These are phyloP conservation scores for Deroptyus accipitrinus DNA, from an alignment of 2,113 vertebrate species.

Conservation along the genomic window DNA sequence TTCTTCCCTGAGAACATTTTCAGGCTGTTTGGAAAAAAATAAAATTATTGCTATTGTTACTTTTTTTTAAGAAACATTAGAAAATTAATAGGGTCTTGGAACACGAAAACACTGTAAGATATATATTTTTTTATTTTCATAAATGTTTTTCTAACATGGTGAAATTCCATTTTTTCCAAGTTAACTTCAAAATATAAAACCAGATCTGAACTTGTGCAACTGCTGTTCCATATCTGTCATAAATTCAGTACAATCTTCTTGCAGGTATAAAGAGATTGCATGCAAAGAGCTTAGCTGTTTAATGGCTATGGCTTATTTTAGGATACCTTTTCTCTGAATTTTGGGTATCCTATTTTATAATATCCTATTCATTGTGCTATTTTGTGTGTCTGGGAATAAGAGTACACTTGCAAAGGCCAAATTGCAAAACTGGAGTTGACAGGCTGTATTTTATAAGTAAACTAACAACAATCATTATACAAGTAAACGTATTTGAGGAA, in stretches of 20 bases:
- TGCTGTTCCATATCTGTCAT: not conserved
- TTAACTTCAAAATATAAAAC: not conserved
- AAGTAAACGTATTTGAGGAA: slow-evolving; percentile 5
- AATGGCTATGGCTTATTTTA: not conserved
- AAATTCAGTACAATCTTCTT: not conserved
- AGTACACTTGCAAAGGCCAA: not conserved
- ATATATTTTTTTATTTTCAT: not conserved
- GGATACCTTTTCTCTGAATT: not conserved
- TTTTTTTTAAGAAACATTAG: not conserved
- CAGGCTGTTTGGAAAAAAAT: not conserved
- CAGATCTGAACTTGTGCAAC: not conserved
- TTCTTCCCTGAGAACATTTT: not conserved
- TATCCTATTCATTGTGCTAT: not conserved
- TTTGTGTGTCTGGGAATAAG: not conserved
- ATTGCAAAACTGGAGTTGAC: not conserved
- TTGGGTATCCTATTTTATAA: not conserved
- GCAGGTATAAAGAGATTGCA: not conserved
- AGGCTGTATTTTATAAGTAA: not conserved
- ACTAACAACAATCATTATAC: not conserved
- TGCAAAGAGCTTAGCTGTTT: not conserved
- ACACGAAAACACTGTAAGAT: not conserved
- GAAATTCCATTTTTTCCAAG: not conserved
- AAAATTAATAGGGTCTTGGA: not conserved
- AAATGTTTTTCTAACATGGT: not conserved
- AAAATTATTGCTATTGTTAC: not conserved